phyloP scores from a whole-genome alignment of 2,888 invertebrate genomes.

The Cremastobaeus sp. region DNA sequence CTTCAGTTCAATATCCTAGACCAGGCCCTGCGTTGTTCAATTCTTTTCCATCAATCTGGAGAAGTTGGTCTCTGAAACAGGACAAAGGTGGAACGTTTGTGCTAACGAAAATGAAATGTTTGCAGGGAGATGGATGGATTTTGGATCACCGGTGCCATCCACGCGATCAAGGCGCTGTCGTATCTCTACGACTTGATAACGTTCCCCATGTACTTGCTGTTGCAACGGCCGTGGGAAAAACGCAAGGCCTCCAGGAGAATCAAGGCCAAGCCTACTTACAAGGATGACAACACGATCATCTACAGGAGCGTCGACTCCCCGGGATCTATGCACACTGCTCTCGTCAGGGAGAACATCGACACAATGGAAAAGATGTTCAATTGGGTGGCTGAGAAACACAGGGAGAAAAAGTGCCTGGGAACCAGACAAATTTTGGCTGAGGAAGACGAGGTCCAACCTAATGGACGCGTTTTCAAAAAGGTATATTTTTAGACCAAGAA shows the following conservation, averaged over 20 bases:
- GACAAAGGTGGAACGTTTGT: background rate
- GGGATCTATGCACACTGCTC: constrained; percentile 84
- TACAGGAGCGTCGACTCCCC: constrained; percentile 87
- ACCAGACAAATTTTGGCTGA: constrained; percentile 94
- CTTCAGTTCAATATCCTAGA: background rate
- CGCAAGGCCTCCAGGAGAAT: constrained; percentile 86
- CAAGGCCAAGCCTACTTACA: constrained; percentile 86
- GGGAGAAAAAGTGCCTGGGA: constrained; percentile 88
- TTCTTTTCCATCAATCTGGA: too few relatives aligned
- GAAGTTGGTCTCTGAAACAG: background rate
- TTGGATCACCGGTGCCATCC: constrained; percentile 84
- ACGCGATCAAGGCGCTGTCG: constrained; percentile 88
- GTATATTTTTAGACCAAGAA: too few relatives aligned
- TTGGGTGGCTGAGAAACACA: constrained; percentile 87
- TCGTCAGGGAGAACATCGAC: constrained; percentile 87
- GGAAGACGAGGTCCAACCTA: constrained; percentile 95
- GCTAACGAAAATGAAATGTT: background rate
- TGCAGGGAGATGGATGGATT: constrained; percentile 81
- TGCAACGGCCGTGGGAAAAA: constrained; percentile 93
- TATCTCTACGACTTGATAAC: constrained; percentile 94
- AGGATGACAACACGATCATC: constrained; percentile 84
- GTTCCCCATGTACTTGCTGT: constrained; percentile 91
- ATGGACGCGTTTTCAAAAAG: constrained; percentile 97
- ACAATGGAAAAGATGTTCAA: constrained; percentile 91
- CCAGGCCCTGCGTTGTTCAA: background rate